Conservation (phyloP, 2,113 vertebrate genomes). For the Urocynchramus pylzowi region DNA sequence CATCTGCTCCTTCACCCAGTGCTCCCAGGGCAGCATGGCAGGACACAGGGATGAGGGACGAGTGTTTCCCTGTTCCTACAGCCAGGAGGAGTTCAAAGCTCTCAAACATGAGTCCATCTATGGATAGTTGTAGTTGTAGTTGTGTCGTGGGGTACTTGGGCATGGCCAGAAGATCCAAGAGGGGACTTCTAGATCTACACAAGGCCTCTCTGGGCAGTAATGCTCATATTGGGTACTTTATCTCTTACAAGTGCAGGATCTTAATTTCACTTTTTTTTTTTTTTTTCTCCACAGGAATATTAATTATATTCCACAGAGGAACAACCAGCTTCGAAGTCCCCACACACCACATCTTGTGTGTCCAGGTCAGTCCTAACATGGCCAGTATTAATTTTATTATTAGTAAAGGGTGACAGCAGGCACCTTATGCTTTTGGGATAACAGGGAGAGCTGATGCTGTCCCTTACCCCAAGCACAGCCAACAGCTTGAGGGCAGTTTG, state of each 20-base stretch:
- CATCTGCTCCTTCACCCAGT: neutral
- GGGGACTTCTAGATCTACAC: neutral
- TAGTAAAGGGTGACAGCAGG: neutral
- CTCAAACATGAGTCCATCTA: neutral
- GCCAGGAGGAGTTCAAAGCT: neutral
- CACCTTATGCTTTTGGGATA: neutral
- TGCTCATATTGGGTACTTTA: neutral
- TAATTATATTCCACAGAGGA: neutral
- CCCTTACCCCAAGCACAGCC: rapidly evolving
- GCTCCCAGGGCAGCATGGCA: rapidly evolving
- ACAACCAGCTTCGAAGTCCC: neutral
- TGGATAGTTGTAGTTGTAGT: neutral
- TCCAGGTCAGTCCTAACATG: neutral
- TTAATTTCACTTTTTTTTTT: neutral
- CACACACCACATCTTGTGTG: rapidly evolving
- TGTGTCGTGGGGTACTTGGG: neutral
- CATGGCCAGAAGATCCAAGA: neutral
- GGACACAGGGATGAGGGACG: neutral
- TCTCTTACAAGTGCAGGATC: neutral
- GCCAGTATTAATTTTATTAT: neutral
- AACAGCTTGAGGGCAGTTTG: rapidly evolving
- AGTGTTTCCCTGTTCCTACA: neutral
- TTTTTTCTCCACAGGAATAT: neutral
- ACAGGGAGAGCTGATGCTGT: neutral
- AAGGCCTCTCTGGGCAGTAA: neutral